Evolutionary conservation across 1,140 invertebrate species (phyloP).

Genomic region (Paramacrobiotus metropolitanus): DNA sequence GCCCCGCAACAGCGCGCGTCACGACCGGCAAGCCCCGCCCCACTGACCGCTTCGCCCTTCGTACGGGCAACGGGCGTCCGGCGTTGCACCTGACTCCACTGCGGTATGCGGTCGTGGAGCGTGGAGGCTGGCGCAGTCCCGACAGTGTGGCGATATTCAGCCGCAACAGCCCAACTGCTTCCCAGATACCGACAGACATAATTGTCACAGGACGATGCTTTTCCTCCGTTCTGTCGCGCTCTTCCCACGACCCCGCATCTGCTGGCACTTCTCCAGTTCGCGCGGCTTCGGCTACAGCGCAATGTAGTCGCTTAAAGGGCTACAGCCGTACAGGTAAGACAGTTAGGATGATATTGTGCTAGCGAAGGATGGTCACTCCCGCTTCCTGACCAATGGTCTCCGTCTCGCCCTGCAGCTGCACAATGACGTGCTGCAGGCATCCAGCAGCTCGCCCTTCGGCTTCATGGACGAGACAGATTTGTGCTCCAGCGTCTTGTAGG

Average conservation of each 20-base stretch:
- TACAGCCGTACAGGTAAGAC: no score
- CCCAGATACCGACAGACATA: not conserved
- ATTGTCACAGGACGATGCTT: conserved; percentile 1
- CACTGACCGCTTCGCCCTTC: no score
- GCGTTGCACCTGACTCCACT: not conserved
- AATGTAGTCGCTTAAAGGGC: conserved; percentile 59
- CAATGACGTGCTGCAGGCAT: conserved; percentile 68
- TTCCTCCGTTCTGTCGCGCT: conserved; percentile 47
- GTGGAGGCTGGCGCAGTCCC: conserved; percentile 26
- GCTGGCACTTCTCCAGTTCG: conserved; percentile 54
- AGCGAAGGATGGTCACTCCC: conserved; percentile 8
- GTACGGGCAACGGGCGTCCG: no score
- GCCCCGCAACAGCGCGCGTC: no score
- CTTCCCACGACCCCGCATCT: conserved; percentile 46
- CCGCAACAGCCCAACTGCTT: no score
- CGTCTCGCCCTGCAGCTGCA: conserved; percentile 75
- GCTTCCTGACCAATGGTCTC: conserved; percentile 51
- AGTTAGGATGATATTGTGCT: not conserved
- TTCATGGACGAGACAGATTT: conserved; percentile 66
- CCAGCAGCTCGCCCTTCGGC: conserved; percentile 60
- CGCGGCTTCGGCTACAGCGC: conserved; percentile 68
- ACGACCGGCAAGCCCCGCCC: no score
- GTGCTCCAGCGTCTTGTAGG: conserved; percentile 33
- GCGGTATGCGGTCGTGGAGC: not conserved
- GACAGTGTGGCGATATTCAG: conserved; percentile 49